Evolutionary conservation across 2,888 invertebrate species (phyloP).

Genomic region (Torymus texanus): DNA sequence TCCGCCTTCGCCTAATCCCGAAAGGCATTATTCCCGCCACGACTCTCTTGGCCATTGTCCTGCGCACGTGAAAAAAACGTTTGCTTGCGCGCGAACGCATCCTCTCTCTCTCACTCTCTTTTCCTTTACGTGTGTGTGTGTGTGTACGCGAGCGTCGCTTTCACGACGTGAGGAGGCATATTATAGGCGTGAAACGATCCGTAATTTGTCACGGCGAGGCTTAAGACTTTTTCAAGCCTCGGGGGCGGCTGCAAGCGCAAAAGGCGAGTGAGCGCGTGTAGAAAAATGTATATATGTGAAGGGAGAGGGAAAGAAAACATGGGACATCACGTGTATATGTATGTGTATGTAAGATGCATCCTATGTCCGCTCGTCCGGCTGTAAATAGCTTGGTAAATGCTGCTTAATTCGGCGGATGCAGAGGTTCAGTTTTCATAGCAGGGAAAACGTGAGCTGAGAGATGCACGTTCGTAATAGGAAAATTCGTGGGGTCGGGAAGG

Average conservation of each 20-base stretch:
- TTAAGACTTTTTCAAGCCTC: constrained; percentile 47
- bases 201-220: constrained; percentile 71
- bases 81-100: constrained; percentile 24
- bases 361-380: neutral
- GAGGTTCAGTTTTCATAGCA: neutral
- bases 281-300: too few relatives aligned
- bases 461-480: too few relatives aligned
- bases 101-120: constrained; percentile 14
- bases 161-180: constrained; percentile 72
- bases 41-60: constrained; percentile 69
- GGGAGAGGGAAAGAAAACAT: constrained; percentile 28
- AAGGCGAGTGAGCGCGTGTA: too few relatives aligned
- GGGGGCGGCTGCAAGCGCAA: constrained; percentile 14
- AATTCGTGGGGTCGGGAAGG: too few relatives aligned
- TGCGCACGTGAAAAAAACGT: constrained; percentile 59
- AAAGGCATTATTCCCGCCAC: constrained; percentile 73
- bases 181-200: constrained; percentile 74
- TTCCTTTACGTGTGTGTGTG: constrained; percentile 44
- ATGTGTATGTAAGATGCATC: too few relatives aligned
- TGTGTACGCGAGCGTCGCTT: constrained; percentile 39
- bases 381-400: neutral
- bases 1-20: constrained; percentile 70
- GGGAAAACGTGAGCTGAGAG: too few relatives aligned
- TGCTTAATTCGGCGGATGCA: neutral
- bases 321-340: constrained; percentile 5